Percentiles rank a stretch among this genome's conserved stretches.
These are phyloP conservation scores for Cyanoramphus novaezelandiae DNA, from an alignment of 2,113 vertebrate species.

Conservation along the genomic window DNA sequence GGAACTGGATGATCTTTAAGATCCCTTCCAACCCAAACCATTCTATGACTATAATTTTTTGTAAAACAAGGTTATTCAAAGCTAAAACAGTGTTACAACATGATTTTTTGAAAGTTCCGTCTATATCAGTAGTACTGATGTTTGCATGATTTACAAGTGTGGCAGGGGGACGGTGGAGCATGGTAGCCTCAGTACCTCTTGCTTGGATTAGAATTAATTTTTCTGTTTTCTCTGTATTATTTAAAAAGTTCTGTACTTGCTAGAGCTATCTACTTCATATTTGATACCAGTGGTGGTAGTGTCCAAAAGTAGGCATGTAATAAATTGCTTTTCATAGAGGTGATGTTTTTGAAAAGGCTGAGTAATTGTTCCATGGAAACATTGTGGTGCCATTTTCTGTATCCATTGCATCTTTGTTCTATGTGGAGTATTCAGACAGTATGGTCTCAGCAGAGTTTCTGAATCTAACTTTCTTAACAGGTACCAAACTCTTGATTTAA, in stretches of 20 bases:
- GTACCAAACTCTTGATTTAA: neutral
- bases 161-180: neutral
- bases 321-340: neutral
- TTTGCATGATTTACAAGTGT: neutral
- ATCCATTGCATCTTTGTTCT: neutral
- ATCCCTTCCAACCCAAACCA: neutral
- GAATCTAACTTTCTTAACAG: neutral
- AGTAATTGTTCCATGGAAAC: neutral
- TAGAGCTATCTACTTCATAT: neutral
- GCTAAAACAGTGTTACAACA: neutral
- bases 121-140: neutral
- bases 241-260: neutral
- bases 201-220: neutral
- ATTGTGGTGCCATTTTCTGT: neutral
- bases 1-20: neutral
- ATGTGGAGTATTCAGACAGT: neutral
- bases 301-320: neutral
- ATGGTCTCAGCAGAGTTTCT: neutral
- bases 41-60: neutral
- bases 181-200: neutral
- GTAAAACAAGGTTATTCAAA: neutral
- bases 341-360: neutral
- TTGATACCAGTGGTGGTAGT: neutral
- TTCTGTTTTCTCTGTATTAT: neutral
- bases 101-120: neutral